These are phyloP conservation scores for Pipistrellus kuhlii DNA, from an alignment of 2,797 vertebrate genomes.

Conservation along the genomic window DNA sequence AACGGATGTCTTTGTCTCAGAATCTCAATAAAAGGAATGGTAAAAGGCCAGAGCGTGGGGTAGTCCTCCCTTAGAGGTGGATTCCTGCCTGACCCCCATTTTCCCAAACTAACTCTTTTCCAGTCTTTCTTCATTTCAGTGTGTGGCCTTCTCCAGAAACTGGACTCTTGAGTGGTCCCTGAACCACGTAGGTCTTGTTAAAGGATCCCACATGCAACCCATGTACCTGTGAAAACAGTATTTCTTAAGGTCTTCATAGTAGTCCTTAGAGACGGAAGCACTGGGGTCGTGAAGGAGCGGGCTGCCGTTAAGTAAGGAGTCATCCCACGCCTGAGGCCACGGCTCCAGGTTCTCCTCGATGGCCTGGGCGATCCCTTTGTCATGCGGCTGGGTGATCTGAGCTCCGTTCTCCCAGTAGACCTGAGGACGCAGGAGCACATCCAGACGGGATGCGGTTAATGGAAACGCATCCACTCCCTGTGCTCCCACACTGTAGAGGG, in stretches of 20 bases:
- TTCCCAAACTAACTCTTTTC: too few species aligned
- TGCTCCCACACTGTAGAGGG: not conserved
- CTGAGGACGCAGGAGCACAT: conserved; percentile 82
- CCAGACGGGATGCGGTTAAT: not conserved
- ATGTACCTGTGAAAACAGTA: conserved; percentile 96
- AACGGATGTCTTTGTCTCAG: too few species aligned
- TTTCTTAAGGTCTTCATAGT: conserved; percentile 94
- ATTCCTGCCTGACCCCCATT: too few species aligned
- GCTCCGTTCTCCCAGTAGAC: conserved; percentile 99
- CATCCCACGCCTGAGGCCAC: conserved; percentile 95
- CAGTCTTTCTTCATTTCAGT: too few species aligned
- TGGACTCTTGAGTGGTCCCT: too few species aligned
- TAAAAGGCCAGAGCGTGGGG: too few species aligned
- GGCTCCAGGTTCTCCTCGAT: conserved; percentile 96
- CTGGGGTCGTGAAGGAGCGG: conserved; percentile 92
- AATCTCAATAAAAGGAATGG: too few species aligned
- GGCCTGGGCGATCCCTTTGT: conserved; percentile 93
- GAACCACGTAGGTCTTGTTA: too few species aligned
- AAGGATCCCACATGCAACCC: not conserved
- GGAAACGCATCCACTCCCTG: not conserved
- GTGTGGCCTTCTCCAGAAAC: too few species aligned
- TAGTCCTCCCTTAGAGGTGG: too few species aligned
- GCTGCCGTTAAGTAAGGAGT: conserved; percentile 90
- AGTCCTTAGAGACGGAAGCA: conserved; percentile 89
- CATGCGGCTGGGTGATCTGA: conserved; percentile 97